Base-by-base conservation (phyloP, 53 echinoderm and acorn worm genomes). In the Antedon mediterranea region DNA sequence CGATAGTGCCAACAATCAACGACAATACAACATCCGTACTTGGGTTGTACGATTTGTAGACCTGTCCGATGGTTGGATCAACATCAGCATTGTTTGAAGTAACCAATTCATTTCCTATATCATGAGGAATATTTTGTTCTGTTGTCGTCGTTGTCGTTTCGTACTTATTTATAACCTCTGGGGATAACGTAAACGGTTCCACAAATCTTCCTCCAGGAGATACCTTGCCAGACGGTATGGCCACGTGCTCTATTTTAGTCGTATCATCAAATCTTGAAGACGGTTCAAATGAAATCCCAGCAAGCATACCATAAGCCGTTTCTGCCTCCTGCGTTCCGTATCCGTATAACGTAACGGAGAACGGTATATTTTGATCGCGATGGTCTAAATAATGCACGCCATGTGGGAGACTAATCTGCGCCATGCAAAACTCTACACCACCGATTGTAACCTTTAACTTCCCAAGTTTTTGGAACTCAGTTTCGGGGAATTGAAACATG, bases 231-330 rank as follows among this genome's bases (percentile, higher is more conserved):
- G 23, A 8, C 11, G 57, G 11, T 57, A 7, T 13, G 5, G 13
- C 13, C 41, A 41, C 41, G n/a, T n/a, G n/a, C n/a, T 37, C 11
- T 37, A 37, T 37, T 11, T 37, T 11, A 2, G 57, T 57, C 2
- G 57, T 23, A 23, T 57, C 57, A 23, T 57, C 57, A 57, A 57
- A 57, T 57, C 57, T 57, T 13, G 57, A 11, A 3, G 57, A 57
- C 1, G 57, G 57, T 57, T 83, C 87, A 77, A 94, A 80, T 23
- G 82, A 77, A 32, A 94, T 71, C 31, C 91, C 94, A 82, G 87
- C 87, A 7, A 89, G 94, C 87, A 94, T 87, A 27, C 94, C 89
- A 78, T 88, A 94, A 15, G 94, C 87, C 23, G 85, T 87, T 30
- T 84, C 79, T 28, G 79, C 84, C 32, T 82, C 57, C 43, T 71